These are phyloP conservation scores for Seriola rivoliana DNA, from an alignment of 2,113 vertebrate genomes.

Conservation along the genomic window DNA sequence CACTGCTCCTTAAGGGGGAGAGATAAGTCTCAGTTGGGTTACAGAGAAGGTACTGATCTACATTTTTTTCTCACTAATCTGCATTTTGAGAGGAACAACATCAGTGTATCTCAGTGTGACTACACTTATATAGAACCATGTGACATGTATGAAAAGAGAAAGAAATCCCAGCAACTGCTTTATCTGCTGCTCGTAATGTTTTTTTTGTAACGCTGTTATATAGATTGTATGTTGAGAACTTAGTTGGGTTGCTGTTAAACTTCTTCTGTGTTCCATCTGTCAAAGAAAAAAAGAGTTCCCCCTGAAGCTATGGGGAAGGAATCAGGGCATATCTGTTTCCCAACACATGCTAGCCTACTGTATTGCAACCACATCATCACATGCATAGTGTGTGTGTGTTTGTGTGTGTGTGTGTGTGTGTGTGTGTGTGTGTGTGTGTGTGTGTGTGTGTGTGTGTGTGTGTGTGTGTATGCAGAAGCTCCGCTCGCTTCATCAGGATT, in stretches of 20 bases:
- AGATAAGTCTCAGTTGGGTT: too few relatives aligned
- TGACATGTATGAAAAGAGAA: too few relatives aligned
- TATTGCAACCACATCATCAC: constrained; percentile 7
- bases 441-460: constrained; percentile 22
- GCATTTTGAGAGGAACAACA: too few relatives aligned
- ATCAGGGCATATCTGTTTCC: constrained; percentile 57
- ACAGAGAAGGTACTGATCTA: too few relatives aligned
- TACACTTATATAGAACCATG: too few relatives aligned
- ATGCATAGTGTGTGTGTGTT: constrained; percentile 6
- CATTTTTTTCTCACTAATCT: too few relatives aligned
- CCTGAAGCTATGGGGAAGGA: constrained; percentile 15
- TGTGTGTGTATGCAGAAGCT: constrained; percentile 22
- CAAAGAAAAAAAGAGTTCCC: constrained; percentile 5
- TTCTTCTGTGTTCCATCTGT: background rate
- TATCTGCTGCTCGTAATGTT: too few relatives aligned
- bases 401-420: constrained; percentile 15
- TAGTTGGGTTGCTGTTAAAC: background rate
- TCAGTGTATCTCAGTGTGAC: too few relatives aligned
- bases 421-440: constrained; percentile 24
- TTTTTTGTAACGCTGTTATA: too few relatives aligned
- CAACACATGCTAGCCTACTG: constrained; percentile 31
- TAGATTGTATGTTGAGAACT: background rate
- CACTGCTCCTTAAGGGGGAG: too few relatives aligned
- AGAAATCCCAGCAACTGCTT: too few relatives aligned
- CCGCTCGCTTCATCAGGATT: constrained; percentile 72